These are phyloP conservation scores for Miichthys miiuy DNA, from an alignment of 2,797 vertebrate genomes.

Conservation along the genomic window DNA sequence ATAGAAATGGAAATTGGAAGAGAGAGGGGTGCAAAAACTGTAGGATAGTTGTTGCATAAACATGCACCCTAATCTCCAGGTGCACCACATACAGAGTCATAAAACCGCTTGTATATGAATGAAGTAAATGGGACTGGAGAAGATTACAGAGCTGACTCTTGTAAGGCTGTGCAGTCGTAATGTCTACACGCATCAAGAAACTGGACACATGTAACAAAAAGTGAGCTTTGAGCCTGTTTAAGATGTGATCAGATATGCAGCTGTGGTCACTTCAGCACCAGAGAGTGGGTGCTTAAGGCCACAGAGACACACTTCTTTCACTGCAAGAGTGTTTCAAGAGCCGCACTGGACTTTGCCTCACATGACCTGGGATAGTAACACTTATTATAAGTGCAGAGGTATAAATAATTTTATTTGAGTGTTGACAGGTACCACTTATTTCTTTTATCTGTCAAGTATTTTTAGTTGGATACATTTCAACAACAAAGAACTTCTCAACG, in stretches of 20 bases:
- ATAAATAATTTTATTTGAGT: background rate
- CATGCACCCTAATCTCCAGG: background rate
- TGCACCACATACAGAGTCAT: conserved; percentile 10
- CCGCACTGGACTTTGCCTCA: background rate
- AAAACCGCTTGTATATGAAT: conserved; percentile 30
- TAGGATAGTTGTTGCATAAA: conserved; percentile 45
- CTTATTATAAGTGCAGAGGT: too few species aligned
- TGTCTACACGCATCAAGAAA: conserved; percentile 2
- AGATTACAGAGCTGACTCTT: conserved; percentile 23
- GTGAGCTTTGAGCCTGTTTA: conserved; percentile 7
- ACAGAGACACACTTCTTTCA: conserved; percentile 20
- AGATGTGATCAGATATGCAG: conserved; percentile 35
- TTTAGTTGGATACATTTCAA: background rate
- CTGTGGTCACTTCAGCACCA: conserved; percentile 10
- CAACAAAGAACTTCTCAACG: conserved; percentile 2
- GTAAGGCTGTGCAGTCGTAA: background rate
- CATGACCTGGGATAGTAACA: background rate
- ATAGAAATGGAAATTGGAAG: conserved; percentile 36
- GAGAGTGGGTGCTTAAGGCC: conserved; percentile 7
- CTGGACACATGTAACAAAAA: conserved; percentile 7
- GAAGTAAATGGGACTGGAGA: background rate
- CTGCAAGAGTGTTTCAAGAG: conserved; percentile 10
- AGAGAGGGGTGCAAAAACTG: conserved; percentile 28
- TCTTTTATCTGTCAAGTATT: background rate
- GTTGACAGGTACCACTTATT: background rate